Percentiles rank a stretch among this genome's conserved stretches.
Evolutionary conservation across 2,888 invertebrate species (phyloP).

Genomic region (Drosophila histrio): DNA sequence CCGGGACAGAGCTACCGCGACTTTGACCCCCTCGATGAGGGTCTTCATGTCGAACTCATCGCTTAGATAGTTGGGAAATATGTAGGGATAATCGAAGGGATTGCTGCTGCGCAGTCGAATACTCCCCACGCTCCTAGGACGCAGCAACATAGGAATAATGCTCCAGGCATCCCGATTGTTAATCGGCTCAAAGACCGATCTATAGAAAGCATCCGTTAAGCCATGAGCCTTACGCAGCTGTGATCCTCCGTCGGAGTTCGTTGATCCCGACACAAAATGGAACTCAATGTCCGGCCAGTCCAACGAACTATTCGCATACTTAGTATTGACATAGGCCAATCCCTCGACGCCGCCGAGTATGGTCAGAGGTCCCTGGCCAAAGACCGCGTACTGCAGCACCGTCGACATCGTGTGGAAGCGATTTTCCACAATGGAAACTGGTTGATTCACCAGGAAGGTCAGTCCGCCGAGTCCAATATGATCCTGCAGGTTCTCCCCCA

Average conservation of each 20-base stretch:
- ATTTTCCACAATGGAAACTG: slow-evolving; percentile 91
- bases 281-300: slow-evolving; percentile 96
- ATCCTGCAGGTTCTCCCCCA: slow-evolving; percentile 95
- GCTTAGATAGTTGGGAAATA: slow-evolving; percentile 95
- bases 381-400: slow-evolving; percentile 92
- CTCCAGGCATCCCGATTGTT: slow-evolving; percentile 92
- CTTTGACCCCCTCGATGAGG: slow-evolving; percentile 93
- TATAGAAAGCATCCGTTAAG: slow-evolving; percentile 89
- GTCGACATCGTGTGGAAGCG: slow-evolving; percentile 91
- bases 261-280: slow-evolving; percentile 94
- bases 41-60: slow-evolving; percentile 92
- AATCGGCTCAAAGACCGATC: slow-evolving; percentile 90
- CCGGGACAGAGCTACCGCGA: slow-evolving; percentile 91
- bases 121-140: slow-evolving; percentile 93
- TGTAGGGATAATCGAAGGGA: slow-evolving; percentile 94
- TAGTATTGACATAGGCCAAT: slow-evolving; percentile 94
- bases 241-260: slow-evolving; percentile 93
- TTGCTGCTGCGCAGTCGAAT: slow-evolving; percentile 92
- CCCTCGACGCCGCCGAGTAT: slow-evolving; percentile 95
- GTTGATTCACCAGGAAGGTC: slow-evolving; percentile 91
- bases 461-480: slow-evolving; percentile 94
- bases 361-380: slow-evolving; percentile 93
- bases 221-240: slow-evolving; percentile 93
- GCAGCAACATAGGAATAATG: slow-evolving; percentile 92
- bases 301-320: slow-evolving; percentile 90